A percentile compares a stretch with the other conserved stretches of the same genome.
Evolutionary conservation across 2,113 vertebrate species (phyloP).

Genomic region (Helogale parvula): DNA sequence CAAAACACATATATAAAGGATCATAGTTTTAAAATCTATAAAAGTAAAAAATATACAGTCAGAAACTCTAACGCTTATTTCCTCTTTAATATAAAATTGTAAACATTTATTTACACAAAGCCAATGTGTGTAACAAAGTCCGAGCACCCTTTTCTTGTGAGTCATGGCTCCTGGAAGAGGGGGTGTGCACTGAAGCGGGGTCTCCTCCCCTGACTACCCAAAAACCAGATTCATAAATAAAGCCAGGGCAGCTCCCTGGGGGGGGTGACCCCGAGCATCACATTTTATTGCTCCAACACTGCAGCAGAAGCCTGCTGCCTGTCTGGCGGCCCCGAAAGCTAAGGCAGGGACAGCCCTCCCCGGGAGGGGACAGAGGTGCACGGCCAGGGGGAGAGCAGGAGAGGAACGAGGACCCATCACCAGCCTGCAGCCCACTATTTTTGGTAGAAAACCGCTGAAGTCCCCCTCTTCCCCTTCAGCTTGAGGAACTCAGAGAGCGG

Average conservation of each 20-base stretch:
- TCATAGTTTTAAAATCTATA: constrained; percentile 92
- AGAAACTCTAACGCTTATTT: constrained; percentile 90
- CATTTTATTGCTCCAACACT: constrained; percentile 88
- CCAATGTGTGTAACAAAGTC: constrained; percentile 88
- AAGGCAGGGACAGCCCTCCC: constrained; percentile 64
- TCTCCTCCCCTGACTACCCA: constrained; percentile 77
- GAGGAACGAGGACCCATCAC: neutral
- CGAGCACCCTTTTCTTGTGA: constrained; percentile 88
- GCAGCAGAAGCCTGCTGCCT: constrained; percentile 81
- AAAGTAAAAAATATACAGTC: constrained; percentile 95
- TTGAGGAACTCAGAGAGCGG: constrained; percentile 55
- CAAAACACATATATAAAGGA: constrained; percentile 90
- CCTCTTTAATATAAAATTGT: constrained; percentile 92
- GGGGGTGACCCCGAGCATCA: constrained; percentile 77
- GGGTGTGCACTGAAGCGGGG: constrained; percentile 80
- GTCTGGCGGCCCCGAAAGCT: neutral
- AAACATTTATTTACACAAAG: constrained; percentile 94
- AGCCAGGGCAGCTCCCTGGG: constrained; percentile 82
- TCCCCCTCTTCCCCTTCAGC: constrained; percentile 73
- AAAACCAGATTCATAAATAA: constrained; percentile 87
- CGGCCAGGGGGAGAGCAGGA: neutral
- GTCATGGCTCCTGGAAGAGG: constrained; percentile 84
- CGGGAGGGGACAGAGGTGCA: neutral
- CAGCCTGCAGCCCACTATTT: constrained; percentile 63
- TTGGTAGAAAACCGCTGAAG: constrained; percentile 79